phyloP scores from a whole-genome alignment of 2,888 invertebrate genomes.

The Perizoma affinitatum region DNA sequence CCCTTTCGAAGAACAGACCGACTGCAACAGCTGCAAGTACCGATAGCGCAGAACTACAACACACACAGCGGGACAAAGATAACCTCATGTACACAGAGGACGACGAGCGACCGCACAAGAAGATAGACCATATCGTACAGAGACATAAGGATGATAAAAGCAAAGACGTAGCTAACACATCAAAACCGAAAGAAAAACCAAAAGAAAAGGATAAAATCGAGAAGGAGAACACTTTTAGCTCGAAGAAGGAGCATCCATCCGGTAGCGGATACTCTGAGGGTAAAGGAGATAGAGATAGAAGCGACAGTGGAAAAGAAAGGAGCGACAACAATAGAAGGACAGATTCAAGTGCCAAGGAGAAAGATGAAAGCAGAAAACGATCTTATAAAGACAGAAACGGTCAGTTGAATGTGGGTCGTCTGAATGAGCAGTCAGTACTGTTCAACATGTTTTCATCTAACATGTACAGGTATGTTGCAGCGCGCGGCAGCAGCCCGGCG shows the following conservation, averaged over 20 bases:
- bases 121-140: conserved; percentile 40
- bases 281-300: conserved; percentile 1
- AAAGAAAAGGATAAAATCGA: conserved; percentile 11
- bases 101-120: conserved; percentile 63
- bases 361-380: conserved; percentile 25
- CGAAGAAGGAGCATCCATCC: neutral
- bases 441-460: too few relatives aligned
- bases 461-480: neutral
- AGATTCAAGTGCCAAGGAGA: neutral
- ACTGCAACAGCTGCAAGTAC: neutral
- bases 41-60: too few relatives aligned
- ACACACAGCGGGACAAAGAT: conserved; percentile 56
- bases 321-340: neutral
- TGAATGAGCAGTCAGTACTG: too few relatives aligned
- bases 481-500: conserved; percentile 18
- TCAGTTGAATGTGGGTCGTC: conserved; percentile 2
- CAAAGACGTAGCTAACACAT: conserved; percentile 8
- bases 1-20: conserved; percentile 37
- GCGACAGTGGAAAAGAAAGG: neutral
- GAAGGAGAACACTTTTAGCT: conserved; percentile 9
- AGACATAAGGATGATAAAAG: conserved; percentile 12
- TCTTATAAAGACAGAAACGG: conserved; percentile 17
- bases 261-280: neutral
- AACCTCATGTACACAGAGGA: conserved; percentile 77
- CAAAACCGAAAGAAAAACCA: conserved; percentile 20